These are phyloP conservation scores for Pandion haliaetus DNA, from an alignment of 2,113 vertebrate species.

Conservation along the genomic window DNA sequence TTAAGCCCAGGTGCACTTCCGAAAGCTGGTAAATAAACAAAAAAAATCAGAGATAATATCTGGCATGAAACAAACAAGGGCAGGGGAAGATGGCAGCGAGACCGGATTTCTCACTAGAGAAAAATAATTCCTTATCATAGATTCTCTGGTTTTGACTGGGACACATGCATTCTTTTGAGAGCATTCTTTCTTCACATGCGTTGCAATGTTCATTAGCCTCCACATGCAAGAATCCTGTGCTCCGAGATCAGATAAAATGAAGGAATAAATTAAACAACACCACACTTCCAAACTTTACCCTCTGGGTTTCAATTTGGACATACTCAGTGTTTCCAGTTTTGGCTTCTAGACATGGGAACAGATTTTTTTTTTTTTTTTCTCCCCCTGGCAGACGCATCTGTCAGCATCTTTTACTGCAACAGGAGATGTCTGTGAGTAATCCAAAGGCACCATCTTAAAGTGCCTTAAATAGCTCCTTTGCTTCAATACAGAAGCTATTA, in stretches of 20 bases:
- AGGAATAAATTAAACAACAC: not conserved
- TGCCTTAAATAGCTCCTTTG: not conserved
- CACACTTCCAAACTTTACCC: not conserved
- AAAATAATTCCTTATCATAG: not conserved
- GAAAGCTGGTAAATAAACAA: not conserved
- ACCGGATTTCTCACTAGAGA: not conserved
- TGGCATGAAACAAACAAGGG: not conserved
- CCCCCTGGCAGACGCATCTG: not conserved
- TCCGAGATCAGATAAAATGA: not conserved
- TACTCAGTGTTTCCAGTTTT: not conserved
- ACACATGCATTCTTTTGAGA: not conserved
- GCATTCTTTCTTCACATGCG: not conserved
- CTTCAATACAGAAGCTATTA: not conserved
- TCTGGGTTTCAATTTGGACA: not conserved
- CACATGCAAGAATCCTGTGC: not conserved
- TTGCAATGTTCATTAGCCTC: not conserved
- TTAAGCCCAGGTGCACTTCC: not conserved
- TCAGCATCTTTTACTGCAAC: not conserved
- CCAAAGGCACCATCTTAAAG: not conserved
- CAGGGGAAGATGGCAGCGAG: not conserved
- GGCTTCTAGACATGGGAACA: not conserved
- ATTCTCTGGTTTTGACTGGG: not conserved
- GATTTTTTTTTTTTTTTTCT: not conserved
- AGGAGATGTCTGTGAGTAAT: not conserved
- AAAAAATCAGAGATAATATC: not conserved